These are phyloP conservation scores for Priocnemis perturbator DNA, from an alignment of 2,888 invertebrate species.

Conservation along the genomic window DNA sequence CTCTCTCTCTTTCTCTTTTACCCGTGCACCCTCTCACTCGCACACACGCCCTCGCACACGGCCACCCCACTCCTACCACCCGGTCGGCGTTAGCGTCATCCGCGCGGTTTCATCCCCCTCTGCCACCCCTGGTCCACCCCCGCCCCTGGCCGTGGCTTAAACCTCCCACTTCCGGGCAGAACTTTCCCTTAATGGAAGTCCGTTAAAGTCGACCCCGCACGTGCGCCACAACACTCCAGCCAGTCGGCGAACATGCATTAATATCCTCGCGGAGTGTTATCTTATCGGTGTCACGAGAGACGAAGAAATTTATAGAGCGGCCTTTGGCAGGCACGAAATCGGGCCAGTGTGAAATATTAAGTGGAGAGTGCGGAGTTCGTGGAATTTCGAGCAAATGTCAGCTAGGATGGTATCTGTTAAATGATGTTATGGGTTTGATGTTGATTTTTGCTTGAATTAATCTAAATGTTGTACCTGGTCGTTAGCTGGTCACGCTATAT, in stretches of 20 bases:
- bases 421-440: no score
- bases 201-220: constrained; percentile 41
- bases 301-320: constrained; percentile 3
- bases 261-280: constrained; percentile 14
- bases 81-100: constrained; percentile 21
- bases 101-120: constrained; percentile 47
- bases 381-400: no score
- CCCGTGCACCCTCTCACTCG: constrained; percentile 21
- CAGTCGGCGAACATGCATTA: constrained; percentile 1
- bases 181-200: constrained; percentile 55
- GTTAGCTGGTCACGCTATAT: no score
- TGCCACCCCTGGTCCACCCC: not conserved
- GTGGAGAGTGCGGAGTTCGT: no score
- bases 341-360: no score
- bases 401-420: no score
- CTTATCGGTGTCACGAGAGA: constrained; percentile 6
- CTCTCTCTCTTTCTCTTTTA: constrained; percentile 22
- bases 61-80: constrained; percentile 43
- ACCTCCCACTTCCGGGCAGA: constrained; percentile 55
- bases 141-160: constrained; percentile 26
- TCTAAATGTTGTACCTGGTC: no score
- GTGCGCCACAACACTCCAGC: constrained; percentile 12
- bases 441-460: no score
- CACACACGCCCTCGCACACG: not conserved
- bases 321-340: no score